Conservation (phyloP, 2,888 invertebrate genomes). For the Stenodera caucasica region DNA sequence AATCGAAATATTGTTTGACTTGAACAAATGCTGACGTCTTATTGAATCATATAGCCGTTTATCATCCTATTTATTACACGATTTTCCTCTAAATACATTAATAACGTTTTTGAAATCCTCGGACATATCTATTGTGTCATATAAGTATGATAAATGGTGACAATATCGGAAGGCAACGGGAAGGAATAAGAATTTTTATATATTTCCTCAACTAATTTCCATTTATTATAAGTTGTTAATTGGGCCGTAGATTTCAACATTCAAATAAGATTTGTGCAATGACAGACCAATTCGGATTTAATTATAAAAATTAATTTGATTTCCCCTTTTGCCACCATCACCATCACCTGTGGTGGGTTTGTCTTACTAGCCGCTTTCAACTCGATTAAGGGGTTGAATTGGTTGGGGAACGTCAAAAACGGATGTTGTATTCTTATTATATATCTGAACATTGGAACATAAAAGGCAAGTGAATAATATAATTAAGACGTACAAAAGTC, state of each 20-base stretch:
- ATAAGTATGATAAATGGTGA: slow-evolving; percentile 49
- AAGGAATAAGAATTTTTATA: too few species aligned
- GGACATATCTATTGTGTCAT: slow-evolving; percentile 45
- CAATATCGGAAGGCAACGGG: slow-evolving; percentile 40
- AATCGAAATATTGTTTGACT: too few species aligned
- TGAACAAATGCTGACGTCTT: neutral
- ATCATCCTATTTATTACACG: slow-evolving; percentile 50
- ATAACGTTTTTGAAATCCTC: slow-evolving; percentile 48
- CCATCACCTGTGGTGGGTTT: slow-evolving; percentile 16
- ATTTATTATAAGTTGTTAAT: neutral
- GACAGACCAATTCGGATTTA: slow-evolving; percentile 8
- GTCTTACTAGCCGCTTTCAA: slow-evolving; percentile 13
- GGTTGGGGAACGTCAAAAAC: slow-evolving; percentile 26
- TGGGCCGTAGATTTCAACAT: neutral
- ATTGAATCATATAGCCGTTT: too few species aligned
- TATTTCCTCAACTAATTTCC: too few species aligned
- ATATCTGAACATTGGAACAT: slow-evolving; percentile 30
- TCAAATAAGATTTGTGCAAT: neutral
- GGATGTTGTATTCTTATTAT: slow-evolving; percentile 30
- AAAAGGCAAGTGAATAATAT: slow-evolving; percentile 48
- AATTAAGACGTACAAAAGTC: slow-evolving; percentile 54
- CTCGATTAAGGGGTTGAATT: slow-evolving; percentile 25
- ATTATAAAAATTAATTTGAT: slow-evolving; percentile 13
- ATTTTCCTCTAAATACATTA: slow-evolving; percentile 54
- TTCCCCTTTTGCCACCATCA: neutral